phyloP scores from a whole-genome alignment of 1,140 invertebrate species.

The Sitophilus oryzae region DNA sequence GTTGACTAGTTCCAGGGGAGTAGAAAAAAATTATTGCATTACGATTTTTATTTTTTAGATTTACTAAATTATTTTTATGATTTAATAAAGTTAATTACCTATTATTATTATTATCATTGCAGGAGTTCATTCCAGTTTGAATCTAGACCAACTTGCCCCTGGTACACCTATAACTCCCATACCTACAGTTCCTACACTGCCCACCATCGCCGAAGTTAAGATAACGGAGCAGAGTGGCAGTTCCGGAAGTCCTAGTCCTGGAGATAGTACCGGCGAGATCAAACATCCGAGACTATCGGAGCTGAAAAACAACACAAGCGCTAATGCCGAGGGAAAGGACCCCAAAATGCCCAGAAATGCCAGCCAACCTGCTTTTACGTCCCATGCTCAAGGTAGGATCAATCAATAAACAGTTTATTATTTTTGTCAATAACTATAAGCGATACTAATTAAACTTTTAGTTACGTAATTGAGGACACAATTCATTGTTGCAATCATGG shows the following conservation, averaged over 20 bases:
- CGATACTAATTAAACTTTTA: too few relatives aligned
- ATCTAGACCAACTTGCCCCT: conserved; percentile 71
- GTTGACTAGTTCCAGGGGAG: too few relatives aligned
- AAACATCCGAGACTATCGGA: conserved; percentile 42
- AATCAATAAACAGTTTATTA: conserved; percentile 29
- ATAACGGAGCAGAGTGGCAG: conserved; percentile 56
- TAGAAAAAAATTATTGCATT: too few relatives aligned
- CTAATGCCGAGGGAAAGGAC: conserved; percentile 30
- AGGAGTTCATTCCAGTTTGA: conserved; percentile 82
- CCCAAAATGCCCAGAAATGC: conserved; percentile 66
- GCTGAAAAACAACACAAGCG: conserved; percentile 40
- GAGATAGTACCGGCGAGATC: conserved; percentile 34
- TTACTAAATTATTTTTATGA: too few relatives aligned
- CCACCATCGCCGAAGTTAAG: conserved; percentile 80
- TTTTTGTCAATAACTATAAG: neutral
- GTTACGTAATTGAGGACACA: too few relatives aligned
- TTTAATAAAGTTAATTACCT: neutral
- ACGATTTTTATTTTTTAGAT: too few relatives aligned
- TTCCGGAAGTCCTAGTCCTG: conserved; percentile 34
- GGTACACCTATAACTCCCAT: conserved; percentile 65
- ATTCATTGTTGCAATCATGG: too few relatives aligned
- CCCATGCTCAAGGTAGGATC: conserved; percentile 54
- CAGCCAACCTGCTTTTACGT: conserved; percentile 77
- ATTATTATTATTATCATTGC: conserved; percentile 2
- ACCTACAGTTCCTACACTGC: conserved; percentile 73